Evolutionary conservation across 2,888 invertebrate species (phyloP), one percentile per base, ranked within the genome.

Genomic region (Diaphora mendica): DNA sequence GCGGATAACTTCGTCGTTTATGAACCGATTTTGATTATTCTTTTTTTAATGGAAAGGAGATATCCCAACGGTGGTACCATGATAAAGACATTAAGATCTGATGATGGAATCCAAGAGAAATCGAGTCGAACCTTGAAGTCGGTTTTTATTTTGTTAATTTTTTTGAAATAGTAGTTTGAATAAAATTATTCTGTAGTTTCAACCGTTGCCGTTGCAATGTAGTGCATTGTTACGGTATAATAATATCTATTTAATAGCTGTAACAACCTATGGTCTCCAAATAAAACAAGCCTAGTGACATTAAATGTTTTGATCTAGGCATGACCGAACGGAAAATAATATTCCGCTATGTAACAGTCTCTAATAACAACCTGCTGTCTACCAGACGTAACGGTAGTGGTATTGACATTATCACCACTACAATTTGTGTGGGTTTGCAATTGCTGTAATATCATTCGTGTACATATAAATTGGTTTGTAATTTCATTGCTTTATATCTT

Each of bases 321-420:
- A n/a, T 20, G 20, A 30, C 66, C 44, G 26, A 44, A 67, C 66
- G 44, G 44, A 42, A 67, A 66, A 26, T 26, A 66, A 44, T 30
- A 67, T 67, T 67, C 66, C 66, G 66, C 66, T 67, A 44, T 44
- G 9, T 67, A 67, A 44, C 42, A 26, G 17, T 66, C 42, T 20
- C 42, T 66, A n/a, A 66, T 26, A 42, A 42, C 66, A 66, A 44
- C 26, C 44, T 44, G 42, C 42, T 44, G 26, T 66, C 42, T 42
- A 30, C 42, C 26, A 66, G 42, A 66, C 26, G 20, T 44, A 66
- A 66, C 42, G 66, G 65, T 44, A 44, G 42, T 44, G 7, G 4
- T 66, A 26, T 44, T 44, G 42, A 66, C 17, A 66, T 42, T 66
- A 66, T 26, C 66, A 42, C 26, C 26, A 42, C 66, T 26, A 26